A percentile compares a stretch with the other conserved stretches of the same genome.
These are phyloP conservation scores for Microtus obscurus DNA, from an alignment of 2,797 vertebrate genomes.

Conservation along the genomic window DNA sequence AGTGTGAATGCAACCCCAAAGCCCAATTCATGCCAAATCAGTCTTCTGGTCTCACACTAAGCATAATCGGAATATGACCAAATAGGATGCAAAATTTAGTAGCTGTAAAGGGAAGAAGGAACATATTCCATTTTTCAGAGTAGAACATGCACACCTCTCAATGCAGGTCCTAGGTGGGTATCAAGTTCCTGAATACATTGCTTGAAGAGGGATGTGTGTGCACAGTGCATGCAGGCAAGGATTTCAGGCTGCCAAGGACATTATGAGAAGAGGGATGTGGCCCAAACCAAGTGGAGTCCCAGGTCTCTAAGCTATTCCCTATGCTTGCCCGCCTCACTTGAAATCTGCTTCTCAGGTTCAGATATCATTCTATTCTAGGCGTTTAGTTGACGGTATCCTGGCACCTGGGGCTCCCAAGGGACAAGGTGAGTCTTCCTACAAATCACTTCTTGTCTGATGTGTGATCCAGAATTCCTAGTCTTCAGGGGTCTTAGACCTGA, in stretches of 20 bases:
- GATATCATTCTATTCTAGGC: not conserved
- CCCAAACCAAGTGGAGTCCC: not conserved
- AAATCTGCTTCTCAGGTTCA: not conserved
- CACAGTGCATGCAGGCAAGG: not conserved
- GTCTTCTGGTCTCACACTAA: not conserved
- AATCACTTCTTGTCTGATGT: accelerated
- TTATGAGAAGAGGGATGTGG: not conserved
- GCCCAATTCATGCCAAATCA: not conserved
- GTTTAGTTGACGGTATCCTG: not conserved
- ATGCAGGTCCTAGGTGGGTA: not conserved
- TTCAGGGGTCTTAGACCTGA: accelerated
- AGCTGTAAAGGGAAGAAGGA: not conserved
- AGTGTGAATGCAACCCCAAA: not conserved
- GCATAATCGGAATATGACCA: not conserved
- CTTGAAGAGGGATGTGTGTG: not conserved
- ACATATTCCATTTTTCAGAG: not conserved
- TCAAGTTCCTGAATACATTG: not conserved
- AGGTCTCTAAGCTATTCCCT: not conserved
- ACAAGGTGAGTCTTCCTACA: too few relatives aligned
- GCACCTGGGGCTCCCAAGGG: too few relatives aligned
- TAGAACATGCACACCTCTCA: not conserved
- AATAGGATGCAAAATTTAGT: not conserved
- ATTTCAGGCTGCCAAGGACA: not conserved
- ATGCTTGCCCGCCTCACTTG: not conserved
- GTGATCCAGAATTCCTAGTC: accelerated